Evolutionary conservation across 1,140 invertebrate species (phyloP).

Genomic region (Manduca sexta): DNA sequence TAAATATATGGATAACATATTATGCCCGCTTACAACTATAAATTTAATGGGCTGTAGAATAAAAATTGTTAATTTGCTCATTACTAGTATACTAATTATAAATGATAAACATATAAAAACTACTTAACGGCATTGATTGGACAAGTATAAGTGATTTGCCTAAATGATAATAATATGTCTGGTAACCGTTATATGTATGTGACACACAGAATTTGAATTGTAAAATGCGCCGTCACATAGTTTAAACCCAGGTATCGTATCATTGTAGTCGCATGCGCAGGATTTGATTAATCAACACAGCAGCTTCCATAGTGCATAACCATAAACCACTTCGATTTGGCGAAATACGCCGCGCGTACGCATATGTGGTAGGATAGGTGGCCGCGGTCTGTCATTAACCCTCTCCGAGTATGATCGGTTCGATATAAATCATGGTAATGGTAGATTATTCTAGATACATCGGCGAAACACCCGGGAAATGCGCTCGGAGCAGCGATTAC

Average conservation of each 20-base stretch:
- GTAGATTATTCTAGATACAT: conserved; percentile 64
- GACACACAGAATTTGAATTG: conserved; percentile 11
- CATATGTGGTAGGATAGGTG: conserved; percentile 50
- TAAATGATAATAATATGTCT: not conserved
- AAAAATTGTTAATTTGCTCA: no score
- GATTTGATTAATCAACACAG: no score
- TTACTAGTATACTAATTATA: no score
- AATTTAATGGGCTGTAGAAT: no score
- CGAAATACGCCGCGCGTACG: conserved; percentile 17
- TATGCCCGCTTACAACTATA: no score
- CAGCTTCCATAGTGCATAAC: no score
- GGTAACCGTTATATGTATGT: conserved; percentile 9
- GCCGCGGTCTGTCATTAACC: conserved; percentile 51
- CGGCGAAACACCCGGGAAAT: conserved; percentile 59
- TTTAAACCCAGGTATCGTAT: no score
- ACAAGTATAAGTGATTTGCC: not conserved
- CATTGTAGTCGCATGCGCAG: no score
- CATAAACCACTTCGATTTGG: no score
- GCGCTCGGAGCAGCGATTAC: conserved; percentile 50
- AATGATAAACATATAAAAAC: conserved; percentile 1
- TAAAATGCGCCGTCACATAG: conserved; percentile 1
- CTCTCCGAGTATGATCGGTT: conserved; percentile 46
- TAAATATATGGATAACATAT: no score
- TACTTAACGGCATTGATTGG: conserved; percentile 1
- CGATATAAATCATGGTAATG: conserved; percentile 69